A percentile compares a stretch with the other conserved stretches of the same genome.
Evolutionary conservation across 35 echinoderm and acorn worm species (phyloP).

Genomic region (Apostichopus californicus): DNA sequence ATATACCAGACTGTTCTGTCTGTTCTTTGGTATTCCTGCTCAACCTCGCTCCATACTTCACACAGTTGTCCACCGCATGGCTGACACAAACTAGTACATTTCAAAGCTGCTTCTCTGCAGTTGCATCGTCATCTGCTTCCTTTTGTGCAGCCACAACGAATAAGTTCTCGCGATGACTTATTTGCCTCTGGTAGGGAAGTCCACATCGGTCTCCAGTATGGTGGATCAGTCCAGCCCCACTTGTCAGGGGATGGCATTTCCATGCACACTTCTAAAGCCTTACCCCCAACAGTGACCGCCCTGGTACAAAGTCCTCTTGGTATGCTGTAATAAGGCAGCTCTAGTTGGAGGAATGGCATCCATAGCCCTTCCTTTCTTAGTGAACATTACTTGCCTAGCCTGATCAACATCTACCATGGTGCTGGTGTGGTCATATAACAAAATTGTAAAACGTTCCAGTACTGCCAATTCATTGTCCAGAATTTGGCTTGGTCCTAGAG

Average conservation of each 20-base stretch:
- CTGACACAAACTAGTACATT: too few species aligned
- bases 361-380: constrained; percentile 16
- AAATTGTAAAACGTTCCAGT: not conserved
- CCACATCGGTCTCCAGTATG: not conserved
- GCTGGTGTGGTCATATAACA: not conserved
- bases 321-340: constrained; percentile 31
- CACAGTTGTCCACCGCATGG: too few species aligned
- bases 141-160: constrained; percentile 23
- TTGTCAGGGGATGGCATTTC: not conserved
- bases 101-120: not conserved
- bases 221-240: too few species aligned
- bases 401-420: too few species aligned
- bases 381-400: not conserved
- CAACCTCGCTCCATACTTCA: too few species aligned
- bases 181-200: constrained; percentile 21
- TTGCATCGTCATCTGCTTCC: constrained; percentile 32
- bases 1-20: too few species aligned
- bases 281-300: not conserved
- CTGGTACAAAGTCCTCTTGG: not conserved
- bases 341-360: constrained; percentile 30
- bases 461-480: not conserved
- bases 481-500: not conserved
- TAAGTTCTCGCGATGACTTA: constrained; percentile 16
- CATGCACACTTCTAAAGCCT: too few species aligned
- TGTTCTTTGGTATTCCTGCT: too few species aligned